Percentiles rank a stretch among this genome's conserved stretches.
Evolutionary conservation across 2,797 vertebrate genomes (phyloP).

Genomic region (Fratercula arctica): DNA sequence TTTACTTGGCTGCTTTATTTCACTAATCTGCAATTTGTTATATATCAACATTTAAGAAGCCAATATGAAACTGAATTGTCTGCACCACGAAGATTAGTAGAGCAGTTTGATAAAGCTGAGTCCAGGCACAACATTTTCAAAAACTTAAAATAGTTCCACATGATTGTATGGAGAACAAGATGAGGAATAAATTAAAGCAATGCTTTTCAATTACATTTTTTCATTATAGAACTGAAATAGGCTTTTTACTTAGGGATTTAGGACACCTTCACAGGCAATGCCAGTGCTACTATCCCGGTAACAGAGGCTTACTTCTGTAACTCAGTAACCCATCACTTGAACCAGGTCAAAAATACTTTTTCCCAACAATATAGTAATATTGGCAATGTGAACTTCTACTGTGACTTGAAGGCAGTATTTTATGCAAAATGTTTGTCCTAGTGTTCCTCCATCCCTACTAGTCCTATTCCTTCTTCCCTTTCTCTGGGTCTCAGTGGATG

Average conservation of each 20-base stretch:
- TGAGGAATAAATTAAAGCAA: background rate
- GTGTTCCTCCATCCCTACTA: background rate
- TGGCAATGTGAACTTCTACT: background rate
- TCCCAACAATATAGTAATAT: background rate
- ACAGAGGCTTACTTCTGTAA: background rate
- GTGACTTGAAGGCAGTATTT: background rate
- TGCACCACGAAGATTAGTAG: background rate
- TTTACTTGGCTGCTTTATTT: slow-evolving; percentile 22
- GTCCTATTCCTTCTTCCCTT: background rate
- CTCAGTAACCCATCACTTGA: background rate
- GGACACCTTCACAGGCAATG: background rate
- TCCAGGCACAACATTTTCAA: background rate
- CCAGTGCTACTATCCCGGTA: background rate
- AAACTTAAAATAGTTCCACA: background rate
- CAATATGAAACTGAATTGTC: background rate
- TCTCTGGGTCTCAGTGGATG: background rate
- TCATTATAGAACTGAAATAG: background rate
- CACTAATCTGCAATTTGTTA: background rate
- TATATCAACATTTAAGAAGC: background rate
- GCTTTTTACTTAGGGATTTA: background rate
- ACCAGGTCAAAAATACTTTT: background rate
- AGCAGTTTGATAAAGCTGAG: background rate
- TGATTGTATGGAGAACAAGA: background rate
- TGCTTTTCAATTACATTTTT: background rate
- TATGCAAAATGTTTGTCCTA: background rate